Base-by-base conservation (phyloP, 2,797 vertebrate genomes). In the Thunnus albacares region DNA sequence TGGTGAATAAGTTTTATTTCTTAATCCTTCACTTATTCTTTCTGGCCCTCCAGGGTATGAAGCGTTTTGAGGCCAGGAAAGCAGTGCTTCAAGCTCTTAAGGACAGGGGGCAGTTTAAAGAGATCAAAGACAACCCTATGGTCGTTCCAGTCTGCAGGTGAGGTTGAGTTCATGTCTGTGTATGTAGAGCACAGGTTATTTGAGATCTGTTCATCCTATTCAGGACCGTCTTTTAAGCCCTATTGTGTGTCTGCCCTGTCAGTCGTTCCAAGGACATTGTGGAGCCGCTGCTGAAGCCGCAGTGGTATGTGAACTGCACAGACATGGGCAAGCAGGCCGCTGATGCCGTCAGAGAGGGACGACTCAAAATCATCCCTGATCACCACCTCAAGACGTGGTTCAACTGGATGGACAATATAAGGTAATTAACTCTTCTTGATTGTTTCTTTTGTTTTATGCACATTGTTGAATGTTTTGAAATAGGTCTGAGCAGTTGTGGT, bases 221-320 rank as follows among this genome's bases (percentile, higher is more conserved):
- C 47, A 2, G 43, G 58, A 18, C 55, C 17, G 56, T 15, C 3
- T 8, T 51, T 62, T 65, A 43, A 73, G 4, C 49, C 8, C 0
- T 11, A 2, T 8, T 77, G 10, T 81, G 26, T 52, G 2, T 80
- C n/a, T 68, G 2, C 35, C 30, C 62, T 53, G 1, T 14, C 83
- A 98, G 97, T 86, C 97, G 97, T 3, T 98, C 97, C 47, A 98
- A 98, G 89, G 97, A 98, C 41, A 96, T 98, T 1, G 97, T 98
- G 84, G 97, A 98, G 90, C 97, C 97, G 0, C 93, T 98, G 74
- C 83, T 98, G 81, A 97, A 97, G 92, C 97, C 97, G 0, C 97
- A 98, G 95, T 98, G 97, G 97, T 98, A 98, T 5, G 96, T 98
- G 56, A 94, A 83, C 84, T 98, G 97, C 15, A 56, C 82, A 7